phyloP scores from a whole-genome alignment of 53 echinoderm and acorn worm species.

The Luidia sarsii region DNA sequence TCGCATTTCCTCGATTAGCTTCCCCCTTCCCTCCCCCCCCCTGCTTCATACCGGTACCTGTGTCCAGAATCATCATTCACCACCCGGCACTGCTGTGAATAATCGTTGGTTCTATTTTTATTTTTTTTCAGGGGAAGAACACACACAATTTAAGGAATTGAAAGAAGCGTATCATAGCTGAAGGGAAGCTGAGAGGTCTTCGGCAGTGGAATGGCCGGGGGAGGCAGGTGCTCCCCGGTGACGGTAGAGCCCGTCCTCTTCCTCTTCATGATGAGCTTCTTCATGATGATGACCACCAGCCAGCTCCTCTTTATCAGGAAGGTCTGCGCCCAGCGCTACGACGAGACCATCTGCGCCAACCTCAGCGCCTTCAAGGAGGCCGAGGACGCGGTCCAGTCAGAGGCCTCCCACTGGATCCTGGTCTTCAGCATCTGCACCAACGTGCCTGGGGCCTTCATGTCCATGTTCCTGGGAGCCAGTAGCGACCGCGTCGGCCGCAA shows the following conservation, averaged over 20 bases:
- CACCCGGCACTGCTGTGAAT: too few species aligned
- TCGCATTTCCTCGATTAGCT: too few species aligned
- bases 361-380: conserved; percentile 25
- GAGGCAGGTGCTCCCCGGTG: conserved; percentile 43
- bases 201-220: too few species aligned
- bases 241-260: conserved; percentile 87
- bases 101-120: too few species aligned
- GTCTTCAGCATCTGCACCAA: conserved; percentile 63
- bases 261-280: conserved; percentile 75
- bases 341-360: conserved; percentile 53
- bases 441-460: conserved; percentile 72
- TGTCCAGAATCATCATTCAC: too few species aligned
- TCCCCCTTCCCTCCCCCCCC: too few species aligned
- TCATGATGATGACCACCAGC: conserved; percentile 70
- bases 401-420: conserved; percentile 74
- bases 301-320: conserved; percentile 79
- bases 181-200: too few species aligned
- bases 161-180: too few species aligned
- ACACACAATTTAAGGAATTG: too few species aligned
- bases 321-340: conserved; percentile 48
- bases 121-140: too few species aligned
- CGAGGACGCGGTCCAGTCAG: conserved; percentile 71
- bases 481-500: conserved; percentile 77
- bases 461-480: conserved; percentile 67
- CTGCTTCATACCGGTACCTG: too few species aligned